These are phyloP conservation scores for Amblyornis subalaris DNA, from an alignment of 2,113 vertebrate species.

Conservation along the genomic window DNA sequence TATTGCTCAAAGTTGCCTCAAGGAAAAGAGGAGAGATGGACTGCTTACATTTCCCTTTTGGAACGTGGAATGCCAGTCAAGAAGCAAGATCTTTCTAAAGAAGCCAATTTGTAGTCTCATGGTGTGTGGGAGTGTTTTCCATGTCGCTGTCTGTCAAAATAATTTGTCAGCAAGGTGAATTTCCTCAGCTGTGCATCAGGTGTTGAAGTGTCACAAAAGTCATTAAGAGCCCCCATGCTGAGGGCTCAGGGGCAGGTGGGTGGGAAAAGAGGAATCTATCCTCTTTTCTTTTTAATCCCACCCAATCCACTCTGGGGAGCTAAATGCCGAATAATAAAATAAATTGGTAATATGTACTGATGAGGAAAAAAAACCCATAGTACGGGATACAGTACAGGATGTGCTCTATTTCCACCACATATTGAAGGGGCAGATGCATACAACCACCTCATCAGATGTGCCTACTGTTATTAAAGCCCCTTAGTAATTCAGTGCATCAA, in stretches of 20 bases:
- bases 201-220: constrained; percentile 8
- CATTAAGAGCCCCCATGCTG: neutral
- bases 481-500: neutral
- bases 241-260: neutral
- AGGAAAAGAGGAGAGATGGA: neutral
- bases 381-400: neutral
- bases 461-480: neutral
- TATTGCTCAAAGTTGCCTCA: neutral
- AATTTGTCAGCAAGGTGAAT: constrained; percentile 26
- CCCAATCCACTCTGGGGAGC: neutral
- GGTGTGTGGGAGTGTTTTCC: neutral
- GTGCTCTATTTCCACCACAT: neutral
- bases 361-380: neutral
- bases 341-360: neutral
- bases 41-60: neutral
- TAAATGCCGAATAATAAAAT: neutral
- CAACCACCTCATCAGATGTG: neutral
- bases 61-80: neutral
- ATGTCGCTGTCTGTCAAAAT: constrained; percentile 38
- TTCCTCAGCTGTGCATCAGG: constrained; percentile 9
- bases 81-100: neutral
- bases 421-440: neutral
- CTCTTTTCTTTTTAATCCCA: neutral
- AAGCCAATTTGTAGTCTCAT: constrained; percentile 16
- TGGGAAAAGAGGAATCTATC: neutral